Base-by-base conservation (phyloP, 1,140 invertebrate species). In the Cecropterus lyciades region DNA sequence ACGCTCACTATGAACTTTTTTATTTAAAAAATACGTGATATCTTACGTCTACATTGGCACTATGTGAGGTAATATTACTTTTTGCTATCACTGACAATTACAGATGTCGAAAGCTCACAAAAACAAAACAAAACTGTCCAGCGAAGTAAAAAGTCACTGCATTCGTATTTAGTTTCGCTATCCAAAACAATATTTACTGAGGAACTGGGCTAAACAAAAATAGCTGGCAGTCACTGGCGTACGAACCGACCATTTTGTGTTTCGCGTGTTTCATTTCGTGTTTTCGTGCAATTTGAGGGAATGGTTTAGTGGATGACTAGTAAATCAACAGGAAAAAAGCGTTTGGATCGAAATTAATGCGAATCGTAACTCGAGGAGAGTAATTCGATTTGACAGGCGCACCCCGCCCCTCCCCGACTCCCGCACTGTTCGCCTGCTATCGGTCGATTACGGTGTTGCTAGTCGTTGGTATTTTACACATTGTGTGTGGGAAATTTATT, bases 121-220 rank as follows among this genome's bases (percentile, higher is more conserved):
- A 62, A 62, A 49, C 46, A 62, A 51, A 72, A 73, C 59, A 64
- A 75, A 62, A 65, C 67, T 56, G 56, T 30, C 57, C 40, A 70
- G 56, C 63, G 70, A 73, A 65, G 55, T 57, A 82, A 82, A 81
- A 75, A 75, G 72, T 40, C 67, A 73, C 70, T 75, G 71, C 71
- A 84, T 65, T 67, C 63, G 62, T 56, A 81, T 87, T 43, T 43
- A 43, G 13, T 43, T 91, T 85, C 84, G 72, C 80, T 80, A 87
- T 77, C 68, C 80, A 88, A 84, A 87, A 87, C 80, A 87, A 87
- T 88, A 88, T 91, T 85, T 87, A 86, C 77, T 65, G 70, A 80
- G 72, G 75, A 83, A 82, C 71, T 84, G 80, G 77, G 84, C 79
- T 87, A 85, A 88, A 89, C 80, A 81, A 89, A 91, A 91, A 91